Base-by-base conservation (phyloP, 2,888 invertebrate genomes). In the Spisula solida region DNA sequence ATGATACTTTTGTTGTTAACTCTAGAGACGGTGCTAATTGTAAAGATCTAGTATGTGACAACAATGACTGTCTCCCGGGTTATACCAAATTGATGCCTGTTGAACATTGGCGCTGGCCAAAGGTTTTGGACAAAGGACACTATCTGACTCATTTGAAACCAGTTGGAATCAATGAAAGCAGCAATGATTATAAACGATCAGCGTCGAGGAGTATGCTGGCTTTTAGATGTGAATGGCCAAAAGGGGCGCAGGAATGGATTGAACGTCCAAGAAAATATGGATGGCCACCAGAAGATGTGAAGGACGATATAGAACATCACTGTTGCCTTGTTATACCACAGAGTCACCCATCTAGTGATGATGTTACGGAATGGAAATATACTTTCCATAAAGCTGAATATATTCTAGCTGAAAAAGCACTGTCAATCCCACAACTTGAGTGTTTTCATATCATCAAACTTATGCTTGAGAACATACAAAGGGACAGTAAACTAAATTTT, bases 201-300 rank as follows among this genome's bases (percentile, higher is more conserved):
- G 60, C 20, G 0, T 25, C 12, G 16, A 29, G 55, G 1, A 81
- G 20, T 0, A 31, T 31, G 0, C 25, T 86, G 12, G 66, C 81
- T 16, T 86, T 86, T 55, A n/a, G n/a, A n/a, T 81, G 86, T 75
- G 66, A 81, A 31, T 86, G 86, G 86, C 86, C 86, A 0, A n/a
- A 16, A 5, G 55, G 18, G 31, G 60, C 66, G 1, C 12, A 20
- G 12, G 81, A 86, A 81, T 86, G 86, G 86, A 48, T 81, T 14
- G 18, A 81, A 2, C 47, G 86, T 25, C 66, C 55, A 34, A 81
- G 81, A 66, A 41, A 18, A 5, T 55, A 55, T 31, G 48, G 48
- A 12, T 86, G 86, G 86, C 86, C 86, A 25, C 48, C 81, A 20
- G 10, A 31, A 48, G 31, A 70, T 29, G n/a, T 86, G 8, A 34